Percentiles rank a stretch among this genome's conserved stretches.
phyloP scores from a whole-genome alignment of 1,140 invertebrate genomes.

The Triops cancriformis region DNA sequence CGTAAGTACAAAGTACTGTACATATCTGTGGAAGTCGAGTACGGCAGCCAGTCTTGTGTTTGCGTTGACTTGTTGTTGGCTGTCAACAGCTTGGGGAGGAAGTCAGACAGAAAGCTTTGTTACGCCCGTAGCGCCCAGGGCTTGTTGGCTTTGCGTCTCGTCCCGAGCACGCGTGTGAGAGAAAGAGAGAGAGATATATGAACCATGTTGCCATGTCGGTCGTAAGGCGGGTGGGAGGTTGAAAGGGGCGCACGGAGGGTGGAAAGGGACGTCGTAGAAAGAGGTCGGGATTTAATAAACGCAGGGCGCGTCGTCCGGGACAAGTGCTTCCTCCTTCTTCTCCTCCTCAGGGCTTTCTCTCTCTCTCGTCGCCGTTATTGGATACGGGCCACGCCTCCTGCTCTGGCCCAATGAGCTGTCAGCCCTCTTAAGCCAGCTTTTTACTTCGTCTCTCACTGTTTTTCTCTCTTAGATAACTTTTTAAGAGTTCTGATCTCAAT shows the following conservation, averaged over 20 bases:
- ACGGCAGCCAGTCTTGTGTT: neutral
- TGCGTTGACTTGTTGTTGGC: neutral
- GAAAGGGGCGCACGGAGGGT: no score
- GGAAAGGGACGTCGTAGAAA: neutral
- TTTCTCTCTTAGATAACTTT: neutral
- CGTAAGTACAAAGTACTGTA: no score
- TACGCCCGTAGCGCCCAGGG: no score
- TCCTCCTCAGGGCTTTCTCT: neutral
- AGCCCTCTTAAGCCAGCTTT: neutral
- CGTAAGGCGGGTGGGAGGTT: neutral
- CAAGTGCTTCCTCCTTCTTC: neutral
- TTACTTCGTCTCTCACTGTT: neutral
- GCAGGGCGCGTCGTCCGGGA: slow-evolving; percentile 3
- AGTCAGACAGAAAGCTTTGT: neutral
- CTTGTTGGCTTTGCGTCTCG: no score
- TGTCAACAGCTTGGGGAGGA: neutral
- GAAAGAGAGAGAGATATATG: neutral
- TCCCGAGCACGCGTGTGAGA: no score
- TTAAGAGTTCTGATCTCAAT: no score
- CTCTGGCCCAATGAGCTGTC: neutral
- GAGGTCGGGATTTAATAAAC: neutral
- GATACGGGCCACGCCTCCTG: neutral
- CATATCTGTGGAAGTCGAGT: no score
- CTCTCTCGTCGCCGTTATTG: neutral
- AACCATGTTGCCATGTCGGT: neutral